These are phyloP conservation scores for Teleogryllus oceanicus DNA, from an alignment of 2,888 invertebrate genomes.

Conservation along the genomic window DNA sequence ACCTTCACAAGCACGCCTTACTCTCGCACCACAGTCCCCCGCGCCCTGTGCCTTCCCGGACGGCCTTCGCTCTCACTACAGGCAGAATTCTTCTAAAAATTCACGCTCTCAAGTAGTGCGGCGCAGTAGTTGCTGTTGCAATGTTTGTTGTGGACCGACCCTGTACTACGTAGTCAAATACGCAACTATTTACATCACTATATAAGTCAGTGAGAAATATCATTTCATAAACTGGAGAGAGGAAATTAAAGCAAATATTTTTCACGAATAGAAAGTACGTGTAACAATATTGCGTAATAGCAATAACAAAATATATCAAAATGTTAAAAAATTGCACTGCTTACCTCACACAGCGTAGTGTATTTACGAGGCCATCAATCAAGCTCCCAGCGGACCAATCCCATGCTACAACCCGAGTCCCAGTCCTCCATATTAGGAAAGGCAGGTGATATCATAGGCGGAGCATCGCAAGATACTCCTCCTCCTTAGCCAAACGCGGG, in stretches of 20 bases:
- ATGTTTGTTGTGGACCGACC: conserved; percentile 36
- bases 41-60: conserved; percentile 30
- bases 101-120: conserved; percentile 34
- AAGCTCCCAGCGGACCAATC: conserved; percentile 34
- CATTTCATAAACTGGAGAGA: too few species aligned
- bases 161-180: conserved; percentile 36
- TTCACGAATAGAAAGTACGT: too few species aligned
- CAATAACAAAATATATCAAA: neutral
- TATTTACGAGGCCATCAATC: conserved; percentile 36
- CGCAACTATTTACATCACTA: conserved; percentile 26
- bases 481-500: neutral
- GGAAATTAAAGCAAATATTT: too few species aligned
- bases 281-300: neutral
- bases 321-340: neutral
- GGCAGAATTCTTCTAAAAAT: conserved; percentile 36
- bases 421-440: conserved; percentile 37
- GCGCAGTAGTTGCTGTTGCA: conserved; percentile 37
- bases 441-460: conserved; percentile 36
- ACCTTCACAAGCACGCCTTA: conserved; percentile 32
- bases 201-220: too few species aligned
- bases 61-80: conserved; percentile 36
- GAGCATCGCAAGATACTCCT: conserved; percentile 33
- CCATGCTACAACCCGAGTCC: conserved; percentile 30
- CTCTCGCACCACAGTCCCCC: conserved; percentile 33
- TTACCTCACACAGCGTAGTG: conserved; percentile 30